Base-by-base conservation (phyloP, 2,888 invertebrate genomes). In the Leptinotarsa juncta region DNA sequence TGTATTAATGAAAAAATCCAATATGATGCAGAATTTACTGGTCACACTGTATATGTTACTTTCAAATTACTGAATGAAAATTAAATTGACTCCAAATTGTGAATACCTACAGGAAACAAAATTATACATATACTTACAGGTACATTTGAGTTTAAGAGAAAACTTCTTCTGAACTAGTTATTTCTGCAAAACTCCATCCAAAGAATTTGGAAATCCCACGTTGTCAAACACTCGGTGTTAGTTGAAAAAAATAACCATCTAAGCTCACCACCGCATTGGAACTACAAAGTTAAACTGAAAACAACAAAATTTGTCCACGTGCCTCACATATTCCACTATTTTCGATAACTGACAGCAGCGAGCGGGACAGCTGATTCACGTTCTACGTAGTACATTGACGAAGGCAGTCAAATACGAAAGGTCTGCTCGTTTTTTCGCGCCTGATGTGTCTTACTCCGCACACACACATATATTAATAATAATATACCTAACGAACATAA, bases 251-350 rank as follows among this genome's bases (percentile, higher is more conserved):
- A 42, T 42, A 42, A 42, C 10, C 42, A 32, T 42, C 42, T 12
- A 12, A 7, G 42, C 42, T 62, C 14, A 16, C 4, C 26, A n/a
- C 42, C 32, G 18, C 62, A 62, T 26, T 62, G 15, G 3, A 62
- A 62, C 62, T 62, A 62, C 26, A 62, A 62, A 32, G 32, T n/a
- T 4, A n/a, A 51, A 51, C 42, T 42, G 10, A 60, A 60, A 20
- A 60, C 60, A 60, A 62, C 62, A 62, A 62, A 42, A 32, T 62
- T 42, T 42, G 57, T 57, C 20, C 62, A 42, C 62, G 14, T 62
- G 62, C 62, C 62, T 32, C 62, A n/a, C 62, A 62, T 62, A 18
- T 16, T 62, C 32, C 18, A 62, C 57, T 42, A 62, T 16, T 32
- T 62, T 62, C 14, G 42, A 62, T 42, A 42, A 42, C 62, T 62